Conservation (phyloP, 2,888 invertebrate genomes). For the Chloromyia formosa region DNA sequence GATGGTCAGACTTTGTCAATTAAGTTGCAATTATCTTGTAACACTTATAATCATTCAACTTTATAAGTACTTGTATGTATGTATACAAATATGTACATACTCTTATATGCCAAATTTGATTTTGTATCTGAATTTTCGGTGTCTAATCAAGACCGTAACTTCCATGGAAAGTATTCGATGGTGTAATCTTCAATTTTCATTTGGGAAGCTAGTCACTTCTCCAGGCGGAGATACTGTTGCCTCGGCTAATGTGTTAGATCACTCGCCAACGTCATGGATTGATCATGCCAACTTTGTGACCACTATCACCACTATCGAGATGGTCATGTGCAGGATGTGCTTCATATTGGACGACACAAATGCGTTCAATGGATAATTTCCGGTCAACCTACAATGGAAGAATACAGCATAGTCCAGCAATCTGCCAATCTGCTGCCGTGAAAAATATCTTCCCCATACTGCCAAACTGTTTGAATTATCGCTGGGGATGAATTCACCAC, state of each 20-base stretch:
- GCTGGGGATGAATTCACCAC: conserved; percentile 4
- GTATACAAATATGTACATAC: not conserved
- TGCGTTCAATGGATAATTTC: conserved; percentile 64
- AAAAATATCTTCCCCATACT: conserved; percentile 4
- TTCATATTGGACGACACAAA: conserved; percentile 63
- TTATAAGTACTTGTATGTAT: too few species aligned
- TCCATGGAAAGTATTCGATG: too few species aligned
- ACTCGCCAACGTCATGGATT: conserved; percentile 10
- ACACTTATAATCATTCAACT: not conserved
- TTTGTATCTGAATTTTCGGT: not conserved
- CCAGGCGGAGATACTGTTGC: too few species aligned
- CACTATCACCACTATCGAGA: not conserved
- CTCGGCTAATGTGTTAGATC: conserved; percentile 20
- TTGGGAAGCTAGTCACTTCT: not conserved
- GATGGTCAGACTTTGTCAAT: conserved; percentile 38
- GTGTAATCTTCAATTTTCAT: too few species aligned
- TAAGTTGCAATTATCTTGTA: not conserved
- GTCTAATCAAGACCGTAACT: not conserved
- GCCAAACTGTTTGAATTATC: not conserved
- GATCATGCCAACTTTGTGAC: conserved; percentile 14
- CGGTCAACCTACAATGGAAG: conserved; percentile 55
- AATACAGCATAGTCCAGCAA: conserved; percentile 18
- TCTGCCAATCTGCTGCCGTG: not conserved
- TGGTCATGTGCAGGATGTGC: conserved; percentile 61
- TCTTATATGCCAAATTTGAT: not conserved